Evolutionary conservation across 1,140 invertebrate genomes (phyloP).

Genomic region (Harpegnathos saltator): DNA sequence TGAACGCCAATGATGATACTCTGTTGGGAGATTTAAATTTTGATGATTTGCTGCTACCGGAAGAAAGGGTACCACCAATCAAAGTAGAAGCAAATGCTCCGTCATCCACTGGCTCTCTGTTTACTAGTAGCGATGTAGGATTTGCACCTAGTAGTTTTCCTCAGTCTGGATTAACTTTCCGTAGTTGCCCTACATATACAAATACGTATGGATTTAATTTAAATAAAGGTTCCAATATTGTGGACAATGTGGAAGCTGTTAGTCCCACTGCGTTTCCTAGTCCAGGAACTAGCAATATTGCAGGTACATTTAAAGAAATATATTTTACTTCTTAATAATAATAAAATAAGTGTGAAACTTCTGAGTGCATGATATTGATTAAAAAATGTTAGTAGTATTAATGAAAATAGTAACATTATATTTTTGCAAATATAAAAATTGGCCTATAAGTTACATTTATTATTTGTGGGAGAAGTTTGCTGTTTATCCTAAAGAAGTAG

Average conservation of each 20-base stretch:
- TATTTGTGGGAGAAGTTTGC: not conserved
- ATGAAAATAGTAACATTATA: not conserved
- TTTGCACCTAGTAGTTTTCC: constrained; percentile 83
- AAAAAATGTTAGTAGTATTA: not conserved
- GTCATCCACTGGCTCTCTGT: constrained; percentile 72
- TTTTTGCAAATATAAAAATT: not conserved
- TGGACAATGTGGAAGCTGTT: constrained; percentile 79
- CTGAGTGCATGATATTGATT: not conserved
- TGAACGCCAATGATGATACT: constrained; percentile 94
- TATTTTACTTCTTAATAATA: constrained; percentile 22
- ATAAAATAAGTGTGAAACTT: not conserved
- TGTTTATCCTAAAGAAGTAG: not conserved
- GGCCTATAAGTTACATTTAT: not conserved
- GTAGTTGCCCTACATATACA: constrained; percentile 75
- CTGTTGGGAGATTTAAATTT: constrained; percentile 93
- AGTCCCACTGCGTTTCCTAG: constrained; percentile 81
- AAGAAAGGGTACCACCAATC: constrained; percentile 86
- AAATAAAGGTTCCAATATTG: constrained; percentile 76
- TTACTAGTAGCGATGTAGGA: constrained; percentile 64
- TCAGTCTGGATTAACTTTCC: constrained; percentile 77
- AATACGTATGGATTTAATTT: constrained; percentile 76
- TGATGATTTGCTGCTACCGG: constrained; percentile 92
- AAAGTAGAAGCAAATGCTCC: constrained; percentile 65
- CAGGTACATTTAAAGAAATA: constrained; percentile 74
- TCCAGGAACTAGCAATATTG: constrained; percentile 81